These are phyloP conservation scores for Nannoperca australis DNA, from an alignment of 2,797 vertebrate species.

Conservation along the genomic window DNA sequence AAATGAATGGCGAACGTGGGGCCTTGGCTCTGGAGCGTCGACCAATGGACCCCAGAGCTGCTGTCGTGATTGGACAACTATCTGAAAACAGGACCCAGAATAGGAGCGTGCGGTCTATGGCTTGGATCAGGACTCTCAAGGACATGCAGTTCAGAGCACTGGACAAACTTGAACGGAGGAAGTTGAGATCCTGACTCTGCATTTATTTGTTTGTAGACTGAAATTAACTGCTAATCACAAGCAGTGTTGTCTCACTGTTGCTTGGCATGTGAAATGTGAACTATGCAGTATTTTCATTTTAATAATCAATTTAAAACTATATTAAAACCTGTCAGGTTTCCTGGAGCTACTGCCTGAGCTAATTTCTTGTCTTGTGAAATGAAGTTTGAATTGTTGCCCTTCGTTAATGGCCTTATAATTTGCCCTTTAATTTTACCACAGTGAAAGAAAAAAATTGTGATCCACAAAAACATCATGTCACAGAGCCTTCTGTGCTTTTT, in stretches of 20 bases:
- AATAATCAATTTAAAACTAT: conserved; percentile 43
- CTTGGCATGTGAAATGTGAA: conserved; percentile 20
- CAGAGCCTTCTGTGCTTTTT: conserved; percentile 25
- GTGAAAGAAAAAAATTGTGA: conserved; percentile 39
- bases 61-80: conserved; percentile 29
- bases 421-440: conserved; percentile 32
- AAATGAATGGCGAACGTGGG: conserved; percentile 4
- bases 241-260: conserved; percentile 8
- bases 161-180: conserved; percentile 12
- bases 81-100: conserved; percentile 33
- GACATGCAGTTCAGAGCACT: conserved; percentile 27
- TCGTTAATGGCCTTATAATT: conserved; percentile 33
- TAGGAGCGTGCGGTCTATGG: conserved; percentile 52
- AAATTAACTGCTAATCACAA: conserved; percentile 51
- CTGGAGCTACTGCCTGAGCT: neutral
- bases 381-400: conserved; percentile 21
- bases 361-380: conserved; percentile 37
- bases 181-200: conserved; percentile 47
- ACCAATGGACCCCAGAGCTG: conserved; percentile 31
- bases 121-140: conserved; percentile 40
- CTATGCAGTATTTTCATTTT: conserved; percentile 25
- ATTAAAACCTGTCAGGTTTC: conserved; percentile 32
- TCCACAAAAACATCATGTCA: conserved; percentile 31
- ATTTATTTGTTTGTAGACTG: conserved; percentile 55
- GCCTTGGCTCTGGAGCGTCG: conserved; percentile 14